Evolutionary conservation across 1,140 invertebrate species (phyloP).

Genomic region (Drosophila ogumai): DNA sequence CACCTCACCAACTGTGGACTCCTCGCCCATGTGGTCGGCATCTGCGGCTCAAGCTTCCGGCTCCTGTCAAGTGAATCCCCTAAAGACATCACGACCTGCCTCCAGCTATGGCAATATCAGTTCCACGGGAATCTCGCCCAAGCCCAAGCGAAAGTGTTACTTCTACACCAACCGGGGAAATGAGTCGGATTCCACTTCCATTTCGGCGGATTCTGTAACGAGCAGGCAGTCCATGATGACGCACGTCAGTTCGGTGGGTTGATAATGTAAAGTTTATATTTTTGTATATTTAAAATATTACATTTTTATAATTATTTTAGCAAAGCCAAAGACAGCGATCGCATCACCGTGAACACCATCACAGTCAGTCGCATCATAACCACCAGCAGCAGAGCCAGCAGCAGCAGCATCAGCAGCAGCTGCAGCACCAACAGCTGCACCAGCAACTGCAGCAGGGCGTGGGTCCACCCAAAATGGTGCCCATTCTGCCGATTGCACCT

Average conservation of each 20-base stretch:
- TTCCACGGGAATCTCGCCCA: slow-evolving; percentile 77
- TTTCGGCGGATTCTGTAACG: slow-evolving; percentile 89
- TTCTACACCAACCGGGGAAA: slow-evolving; percentile 71
- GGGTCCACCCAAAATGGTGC: slow-evolving; percentile 59
- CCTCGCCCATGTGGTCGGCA: slow-evolving; percentile 70
- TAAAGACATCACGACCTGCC: slow-evolving; percentile 83
- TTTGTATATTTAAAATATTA: not conserved
- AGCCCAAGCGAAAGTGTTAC: slow-evolving; percentile 76
- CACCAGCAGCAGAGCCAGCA: slow-evolving; percentile 49
- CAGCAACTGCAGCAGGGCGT: slow-evolving; percentile 49
- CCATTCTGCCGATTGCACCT: slow-evolving; percentile 61
- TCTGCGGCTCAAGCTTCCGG: slow-evolving; percentile 46
- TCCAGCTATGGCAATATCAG: slow-evolving; percentile 84
- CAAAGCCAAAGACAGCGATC: slow-evolving; percentile 71
- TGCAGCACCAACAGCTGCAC: slow-evolving; percentile 47
- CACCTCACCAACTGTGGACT: slow-evolving; percentile 65
- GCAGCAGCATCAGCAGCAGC: slow-evolving; percentile 41
- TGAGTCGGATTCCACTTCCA: slow-evolving; percentile 88
- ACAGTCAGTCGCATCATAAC: slow-evolving; percentile 48
- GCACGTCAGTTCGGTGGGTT: slow-evolving; percentile 85
- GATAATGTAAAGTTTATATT: not conserved
- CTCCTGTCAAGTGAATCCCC: slow-evolving; percentile 60
- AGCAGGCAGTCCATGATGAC: slow-evolving; percentile 87
- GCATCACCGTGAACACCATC: slow-evolving; percentile 44
- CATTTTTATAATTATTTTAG: not conserved